Conservation (phyloP, 2,113 vertebrate genomes). For the Plotosus lineatus region DNA sequence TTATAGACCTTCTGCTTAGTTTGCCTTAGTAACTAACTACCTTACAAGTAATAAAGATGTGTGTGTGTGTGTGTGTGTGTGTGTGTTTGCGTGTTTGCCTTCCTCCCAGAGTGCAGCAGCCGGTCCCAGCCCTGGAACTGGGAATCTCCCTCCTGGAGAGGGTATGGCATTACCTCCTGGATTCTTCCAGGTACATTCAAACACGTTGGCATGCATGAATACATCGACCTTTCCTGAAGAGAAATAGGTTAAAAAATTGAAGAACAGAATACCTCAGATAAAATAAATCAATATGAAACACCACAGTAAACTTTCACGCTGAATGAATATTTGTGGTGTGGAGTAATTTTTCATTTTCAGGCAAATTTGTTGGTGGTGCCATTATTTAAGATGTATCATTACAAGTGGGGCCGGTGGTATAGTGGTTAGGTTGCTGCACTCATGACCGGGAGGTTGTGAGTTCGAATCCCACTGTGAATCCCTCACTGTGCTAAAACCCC, state of each 20-base stretch:
- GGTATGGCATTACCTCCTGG: constrained; percentile 97
- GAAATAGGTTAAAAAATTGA: not conserved
- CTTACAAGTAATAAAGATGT: not conserved
- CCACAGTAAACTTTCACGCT: not conserved
- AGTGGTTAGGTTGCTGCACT: not conserved
- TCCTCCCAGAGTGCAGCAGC: constrained; percentile 89
- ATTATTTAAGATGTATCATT: not conserved
- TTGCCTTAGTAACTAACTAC: not conserved
- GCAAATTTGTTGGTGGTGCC: not conserved
- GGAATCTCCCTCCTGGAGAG: constrained; percentile 95
- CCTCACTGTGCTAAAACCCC: too few species aligned
- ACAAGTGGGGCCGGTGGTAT: too few species aligned
- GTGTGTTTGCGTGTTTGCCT: constrained; percentile 33
- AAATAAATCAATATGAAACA: too few species aligned
- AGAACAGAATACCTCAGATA: not conserved
- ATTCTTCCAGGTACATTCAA: constrained; percentile 88
- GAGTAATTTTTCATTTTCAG: not conserved
- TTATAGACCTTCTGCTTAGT: not conserved
- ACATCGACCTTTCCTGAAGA: not conserved
- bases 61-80: constrained; percentile 37
- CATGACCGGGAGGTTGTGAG: too few species aligned
- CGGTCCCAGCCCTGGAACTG: constrained; percentile 93
- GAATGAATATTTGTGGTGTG: not conserved
- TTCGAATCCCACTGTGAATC: too few species aligned
- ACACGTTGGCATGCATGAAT: not conserved